Evolutionary conservation across 2,888 invertebrate genomes (phyloP).

Genomic region (Apamea sordens): DNA sequence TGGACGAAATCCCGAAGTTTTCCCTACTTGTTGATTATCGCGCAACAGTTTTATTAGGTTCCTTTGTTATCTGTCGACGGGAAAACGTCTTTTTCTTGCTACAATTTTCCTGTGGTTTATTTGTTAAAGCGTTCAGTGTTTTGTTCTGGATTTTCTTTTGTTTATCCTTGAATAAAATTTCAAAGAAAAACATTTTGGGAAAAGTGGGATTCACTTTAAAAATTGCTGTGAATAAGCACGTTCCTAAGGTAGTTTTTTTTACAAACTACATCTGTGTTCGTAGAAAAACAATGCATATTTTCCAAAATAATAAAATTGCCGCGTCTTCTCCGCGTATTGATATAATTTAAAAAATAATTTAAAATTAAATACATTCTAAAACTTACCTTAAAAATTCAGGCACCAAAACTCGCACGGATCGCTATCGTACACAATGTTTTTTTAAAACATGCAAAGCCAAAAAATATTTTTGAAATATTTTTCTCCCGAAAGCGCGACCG

Average conservation of each 20-base stretch:
- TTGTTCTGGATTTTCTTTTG: slow-evolving; percentile 9
- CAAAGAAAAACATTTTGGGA: not conserved
- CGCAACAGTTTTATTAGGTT: slow-evolving; percentile 78
- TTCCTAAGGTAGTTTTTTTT: not conserved
- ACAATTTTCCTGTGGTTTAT: slow-evolving; percentile 20
- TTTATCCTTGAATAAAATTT: not conserved
- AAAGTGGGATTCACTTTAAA: not conserved
- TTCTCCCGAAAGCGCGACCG: slow-evolving; percentile 65
- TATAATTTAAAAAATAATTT: not conserved
- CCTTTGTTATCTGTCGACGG: slow-evolving; percentile 69
- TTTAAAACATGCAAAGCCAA: slow-evolving; percentile 55
- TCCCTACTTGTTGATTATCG: slow-evolving; percentile 83
- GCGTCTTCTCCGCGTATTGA: not conserved
- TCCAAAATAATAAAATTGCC: not conserved
- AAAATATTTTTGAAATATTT: slow-evolving; percentile 43
- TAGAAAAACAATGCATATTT: not conserved
- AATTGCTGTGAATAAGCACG: slow-evolving; percentile 32
- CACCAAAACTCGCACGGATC: slow-evolving; percentile 49
- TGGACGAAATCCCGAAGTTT: slow-evolving; percentile 40
- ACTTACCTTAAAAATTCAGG: slow-evolving; percentile 59
- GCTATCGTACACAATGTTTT: slow-evolving; percentile 62
- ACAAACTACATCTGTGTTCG: not conserved
- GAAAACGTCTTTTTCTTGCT: slow-evolving; percentile 3
- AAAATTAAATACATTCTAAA: slow-evolving; percentile 4
- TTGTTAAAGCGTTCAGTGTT: not conserved